These are phyloP conservation scores for Ischnus inquisitorius DNA, from an alignment of 2,888 invertebrate genomes.

Conservation along the genomic window DNA sequence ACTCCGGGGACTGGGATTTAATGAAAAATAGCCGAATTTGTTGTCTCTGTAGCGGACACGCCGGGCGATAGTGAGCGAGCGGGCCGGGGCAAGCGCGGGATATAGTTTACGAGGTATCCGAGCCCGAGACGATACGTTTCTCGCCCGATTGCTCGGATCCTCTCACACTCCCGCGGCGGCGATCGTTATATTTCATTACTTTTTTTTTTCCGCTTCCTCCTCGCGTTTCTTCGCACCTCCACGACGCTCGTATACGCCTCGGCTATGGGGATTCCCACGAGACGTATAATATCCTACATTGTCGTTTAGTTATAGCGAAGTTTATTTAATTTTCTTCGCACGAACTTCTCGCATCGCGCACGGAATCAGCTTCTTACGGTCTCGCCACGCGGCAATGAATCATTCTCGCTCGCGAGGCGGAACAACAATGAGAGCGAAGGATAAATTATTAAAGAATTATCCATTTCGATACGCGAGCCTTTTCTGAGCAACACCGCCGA, in stretches of 20 bases:
- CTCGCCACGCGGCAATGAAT: neutral
- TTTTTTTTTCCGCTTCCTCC: conserved; percentile 43
- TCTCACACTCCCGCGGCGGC: conserved; percentile 51
- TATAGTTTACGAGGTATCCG: conserved; percentile 65
- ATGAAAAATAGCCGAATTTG: conserved; percentile 83
- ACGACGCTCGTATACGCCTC: conserved; percentile 22
- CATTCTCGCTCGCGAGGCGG: neutral
- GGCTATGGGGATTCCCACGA: conserved; percentile 58
- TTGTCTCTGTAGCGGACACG: conserved; percentile 74
- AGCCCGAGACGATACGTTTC: conserved; percentile 53
- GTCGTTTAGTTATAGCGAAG: conserved; percentile 65
- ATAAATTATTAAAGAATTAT: no score
- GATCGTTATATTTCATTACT: conserved; percentile 72
- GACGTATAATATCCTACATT: conserved; percentile 68
- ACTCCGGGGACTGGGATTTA: conserved; percentile 80
- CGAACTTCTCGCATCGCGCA: conserved; percentile 51
- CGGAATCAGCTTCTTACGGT: neutral
- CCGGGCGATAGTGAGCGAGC: conserved; percentile 49
- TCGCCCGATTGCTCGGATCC: conserved; percentile 63
- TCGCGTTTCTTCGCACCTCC: conserved; percentile 58
- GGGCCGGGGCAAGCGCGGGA: conserved; percentile 45
- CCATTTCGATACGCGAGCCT: no score
- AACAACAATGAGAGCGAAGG: neutral
- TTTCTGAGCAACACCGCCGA: no score
- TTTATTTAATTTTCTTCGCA: conserved; percentile 69